Evolutionary conservation across 2,113 vertebrate genomes (phyloP), one percentile per base, ranked within the genome.

Genomic region (Holacanthus passer): DNA sequence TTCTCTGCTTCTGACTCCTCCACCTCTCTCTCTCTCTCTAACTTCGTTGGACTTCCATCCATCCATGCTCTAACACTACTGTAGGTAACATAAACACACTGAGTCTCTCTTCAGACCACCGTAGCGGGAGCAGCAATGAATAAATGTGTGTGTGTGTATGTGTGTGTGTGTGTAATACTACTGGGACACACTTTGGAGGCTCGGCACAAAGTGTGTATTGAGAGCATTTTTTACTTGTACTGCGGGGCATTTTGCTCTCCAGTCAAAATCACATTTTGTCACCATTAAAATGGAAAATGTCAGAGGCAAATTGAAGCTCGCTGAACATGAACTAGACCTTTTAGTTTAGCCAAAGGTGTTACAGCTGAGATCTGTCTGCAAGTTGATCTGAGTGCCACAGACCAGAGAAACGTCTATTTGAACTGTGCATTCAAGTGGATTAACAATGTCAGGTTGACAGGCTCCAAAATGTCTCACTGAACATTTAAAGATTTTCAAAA

Each of bases 51-150:
- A 87, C 83, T 90, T 68, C 56, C 67, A 72, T 67, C 73, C 81
- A 77, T 76, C 63, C 79, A 68, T 76, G 52, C 82, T 71, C 48
- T 45, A 77, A 82, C 83, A 74, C 79, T 65, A 85, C 84, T 85
- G 85, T 82, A 72, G 88, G 89, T 86, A 87, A 89, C 60, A 85
- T 60, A 89, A 89, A 91, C 82, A 89, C 56, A 60, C 78, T 0
- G 37, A 76, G 65, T 47, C 75, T 66, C 73, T 84, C 60, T 71
- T 77, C 75, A 88, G 73, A 83, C 83, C 71, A 73, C 81, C 24
- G 72, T 19, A 77, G 67, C 19, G 11, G 17, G 48, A 73, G 81
- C 70, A 85, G 80, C 63, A n/a, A 50, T 89, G 85, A 84, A 88
- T 86, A 84, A 74, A 37, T 72, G 65, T 63, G 82, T 84, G 73